Percentiles rank a stretch among this genome's conserved stretches.
phyloP scores from a whole-genome alignment of 2,113 vertebrate species.

The Heliornis fulica region DNA sequence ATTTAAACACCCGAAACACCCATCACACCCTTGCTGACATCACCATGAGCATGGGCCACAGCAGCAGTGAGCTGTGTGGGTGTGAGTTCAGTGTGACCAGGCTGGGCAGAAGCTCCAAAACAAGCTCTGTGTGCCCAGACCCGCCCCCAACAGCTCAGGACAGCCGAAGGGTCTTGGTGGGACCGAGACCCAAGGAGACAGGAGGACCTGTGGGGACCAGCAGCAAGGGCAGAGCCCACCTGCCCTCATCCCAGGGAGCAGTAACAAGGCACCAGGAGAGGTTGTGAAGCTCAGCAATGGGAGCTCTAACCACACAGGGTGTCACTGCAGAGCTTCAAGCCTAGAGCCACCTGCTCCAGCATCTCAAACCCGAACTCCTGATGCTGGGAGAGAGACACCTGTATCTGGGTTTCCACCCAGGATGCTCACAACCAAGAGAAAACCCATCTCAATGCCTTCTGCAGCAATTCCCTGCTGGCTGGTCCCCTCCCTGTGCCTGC shows the following conservation, averaged over 20 bases:
- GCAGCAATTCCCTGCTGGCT: not conserved
- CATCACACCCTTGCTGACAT: not conserved
- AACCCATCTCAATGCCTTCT: not conserved
- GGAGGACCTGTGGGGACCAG: not conserved
- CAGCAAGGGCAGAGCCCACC: not conserved
- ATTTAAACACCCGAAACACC: not conserved
- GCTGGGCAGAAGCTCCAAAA: not conserved
- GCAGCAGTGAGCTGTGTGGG: not conserved
- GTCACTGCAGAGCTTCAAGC: not conserved
- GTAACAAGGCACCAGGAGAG: not conserved
- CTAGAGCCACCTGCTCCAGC: not conserved
- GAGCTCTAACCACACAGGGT: not conserved
- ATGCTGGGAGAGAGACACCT: not conserved
- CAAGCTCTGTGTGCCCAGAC: not conserved
- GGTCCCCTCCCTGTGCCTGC: not conserved
- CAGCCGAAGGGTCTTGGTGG: not conserved
- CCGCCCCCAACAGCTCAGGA: not conserved
- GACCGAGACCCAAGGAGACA: not conserved
- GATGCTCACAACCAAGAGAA: not conserved
- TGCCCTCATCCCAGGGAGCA: not conserved
- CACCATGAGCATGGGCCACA: fast-evolving
- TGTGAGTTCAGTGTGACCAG: not conserved
- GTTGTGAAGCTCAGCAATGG: not conserved
- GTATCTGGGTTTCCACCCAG: not conserved
- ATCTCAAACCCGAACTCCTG: not conserved